Percentiles rank a stretch among this genome's conserved stretches.
These are phyloP conservation scores for Drosophila koepferae DNA, from an alignment of 2,888 invertebrate species.

Conservation along the genomic window DNA sequence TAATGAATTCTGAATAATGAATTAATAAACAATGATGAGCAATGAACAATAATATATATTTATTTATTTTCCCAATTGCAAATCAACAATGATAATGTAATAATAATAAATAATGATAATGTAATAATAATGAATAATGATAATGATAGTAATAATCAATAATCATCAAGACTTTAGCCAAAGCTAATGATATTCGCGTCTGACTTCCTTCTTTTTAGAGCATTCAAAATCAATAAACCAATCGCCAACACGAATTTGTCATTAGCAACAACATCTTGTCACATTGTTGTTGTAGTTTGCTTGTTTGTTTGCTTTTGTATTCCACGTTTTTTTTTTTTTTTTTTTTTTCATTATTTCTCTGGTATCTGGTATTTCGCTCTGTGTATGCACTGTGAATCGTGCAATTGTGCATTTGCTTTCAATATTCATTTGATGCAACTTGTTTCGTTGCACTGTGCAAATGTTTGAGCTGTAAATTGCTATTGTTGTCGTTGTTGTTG, in stretches of 20 bases:
- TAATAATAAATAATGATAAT: not conserved
- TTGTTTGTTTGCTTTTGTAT: slow-evolving; percentile 19
- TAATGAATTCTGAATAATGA: not conserved
- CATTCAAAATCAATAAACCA: slow-evolving; percentile 26
- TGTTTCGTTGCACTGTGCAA: slow-evolving; percentile 60
- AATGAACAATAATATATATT: not conserved
- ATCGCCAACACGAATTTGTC: slow-evolving; percentile 67
- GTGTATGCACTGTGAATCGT: slow-evolving; percentile 56
- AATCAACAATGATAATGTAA: not conserved
- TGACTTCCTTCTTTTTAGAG: not conserved
- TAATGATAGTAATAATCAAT: too few relatives aligned
- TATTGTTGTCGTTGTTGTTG: slow-evolving; percentile 7
- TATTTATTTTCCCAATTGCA: too few relatives aligned
- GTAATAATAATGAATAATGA: too few relatives aligned
- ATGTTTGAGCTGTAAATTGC: slow-evolving; percentile 55
- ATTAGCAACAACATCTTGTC: slow-evolving; percentile 59
- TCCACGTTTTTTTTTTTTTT: not conserved
- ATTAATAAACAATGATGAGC: not conserved
- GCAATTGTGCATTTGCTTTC: slow-evolving; percentile 58
- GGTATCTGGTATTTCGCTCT: slow-evolving; percentile 11
- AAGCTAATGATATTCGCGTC: not conserved
- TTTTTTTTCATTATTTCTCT: not conserved
- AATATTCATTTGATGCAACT: slow-evolving; percentile 70
- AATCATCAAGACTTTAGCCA: not conserved
- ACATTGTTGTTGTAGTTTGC: slow-evolving; percentile 17